Evolutionary conservation across 2,797 vertebrate genomes (phyloP).

Genomic region (Hydrolagus colliei): DNA sequence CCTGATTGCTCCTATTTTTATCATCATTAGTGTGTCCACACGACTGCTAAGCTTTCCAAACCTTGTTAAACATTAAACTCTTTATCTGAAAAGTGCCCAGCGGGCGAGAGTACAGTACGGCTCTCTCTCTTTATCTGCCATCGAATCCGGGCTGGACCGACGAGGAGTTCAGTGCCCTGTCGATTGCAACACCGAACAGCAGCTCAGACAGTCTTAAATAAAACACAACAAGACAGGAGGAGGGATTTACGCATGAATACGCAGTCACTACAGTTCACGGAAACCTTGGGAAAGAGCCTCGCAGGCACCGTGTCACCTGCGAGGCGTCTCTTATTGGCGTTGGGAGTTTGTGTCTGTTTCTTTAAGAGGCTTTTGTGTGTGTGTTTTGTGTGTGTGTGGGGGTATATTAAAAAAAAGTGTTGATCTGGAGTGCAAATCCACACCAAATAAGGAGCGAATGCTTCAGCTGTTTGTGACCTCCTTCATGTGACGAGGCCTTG

Average conservation of each 20-base stretch:
- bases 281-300: no score
- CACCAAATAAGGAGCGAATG: no score
- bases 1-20: neutral
- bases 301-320: no score
- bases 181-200: no score
- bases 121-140: neutral
- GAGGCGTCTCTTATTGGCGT: no score
- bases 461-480: slow-evolving; percentile 1
- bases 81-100: no score
- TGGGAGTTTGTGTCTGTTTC: neutral
- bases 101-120: neutral
- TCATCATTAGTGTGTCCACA: neutral
- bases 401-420: no score
- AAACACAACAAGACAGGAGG: no score
- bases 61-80: neutral
- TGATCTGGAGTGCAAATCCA: no score
- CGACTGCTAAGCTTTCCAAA: neutral
- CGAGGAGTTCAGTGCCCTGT: neutral
- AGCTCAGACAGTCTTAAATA: neutral
- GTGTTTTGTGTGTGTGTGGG: no score
- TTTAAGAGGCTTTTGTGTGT: neutral
- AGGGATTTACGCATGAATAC: no score
- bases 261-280: no score
- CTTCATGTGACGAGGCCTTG: neutral
- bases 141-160: neutral